Percentiles rank a stretch among this genome's conserved stretches.
These are phyloP conservation scores for Scolanthus callimorphus DNA, from an alignment of 92 coral and sea anemone species.

Conservation along the genomic window DNA sequence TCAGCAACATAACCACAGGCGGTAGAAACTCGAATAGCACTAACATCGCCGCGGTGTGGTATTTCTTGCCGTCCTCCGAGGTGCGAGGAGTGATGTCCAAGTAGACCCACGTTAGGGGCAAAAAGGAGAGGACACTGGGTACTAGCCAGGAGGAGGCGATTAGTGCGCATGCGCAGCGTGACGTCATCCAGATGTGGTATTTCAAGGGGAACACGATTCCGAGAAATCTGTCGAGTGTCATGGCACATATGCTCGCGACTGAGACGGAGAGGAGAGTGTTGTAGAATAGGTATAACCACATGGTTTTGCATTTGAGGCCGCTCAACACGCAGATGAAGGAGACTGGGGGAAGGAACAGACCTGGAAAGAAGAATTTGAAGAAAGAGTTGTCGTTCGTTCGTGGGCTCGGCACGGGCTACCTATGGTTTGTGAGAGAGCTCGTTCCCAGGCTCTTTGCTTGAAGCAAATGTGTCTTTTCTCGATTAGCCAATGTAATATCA, in stretches of 20 bases:
- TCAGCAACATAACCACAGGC: slow-evolving; percentile 24
- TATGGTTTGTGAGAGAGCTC: too few species aligned
- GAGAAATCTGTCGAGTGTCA: slow-evolving; percentile 54
- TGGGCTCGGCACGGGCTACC: too few species aligned
- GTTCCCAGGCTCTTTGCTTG: too few species aligned
- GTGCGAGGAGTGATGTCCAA: background rate
- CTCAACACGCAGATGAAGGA: slow-evolving; percentile 14
- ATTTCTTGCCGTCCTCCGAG: background rate
- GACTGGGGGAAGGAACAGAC: slow-evolving; percentile 23
- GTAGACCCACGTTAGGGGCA: slow-evolving; percentile 34
- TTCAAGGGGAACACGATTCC: slow-evolving; percentile 47
- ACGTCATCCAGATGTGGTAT: slow-evolving; percentile 32
- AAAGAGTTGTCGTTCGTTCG: too few species aligned
- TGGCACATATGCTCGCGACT: slow-evolving; percentile 38
- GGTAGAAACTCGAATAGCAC: slow-evolving; percentile 23
- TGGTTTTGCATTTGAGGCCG: slow-evolving; percentile 1
- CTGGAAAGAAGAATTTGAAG: slow-evolving; percentile 20
- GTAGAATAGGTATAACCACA: slow-evolving; percentile 12
- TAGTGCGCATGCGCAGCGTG: slow-evolving; percentile 11
- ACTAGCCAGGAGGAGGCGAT: slow-evolving; percentile 33
- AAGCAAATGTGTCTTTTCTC: too few species aligned
- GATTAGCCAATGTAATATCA: too few species aligned
- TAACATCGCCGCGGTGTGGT: slow-evolving; percentile 14
- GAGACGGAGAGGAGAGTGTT: slow-evolving; percentile 37
- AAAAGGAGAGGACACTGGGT: slow-evolving; percentile 23